Percentiles rank a stretch among this genome's conserved stretches.
Conservation (phyloP, 2,113 vertebrate species). For the Rallus limicola region DNA sequence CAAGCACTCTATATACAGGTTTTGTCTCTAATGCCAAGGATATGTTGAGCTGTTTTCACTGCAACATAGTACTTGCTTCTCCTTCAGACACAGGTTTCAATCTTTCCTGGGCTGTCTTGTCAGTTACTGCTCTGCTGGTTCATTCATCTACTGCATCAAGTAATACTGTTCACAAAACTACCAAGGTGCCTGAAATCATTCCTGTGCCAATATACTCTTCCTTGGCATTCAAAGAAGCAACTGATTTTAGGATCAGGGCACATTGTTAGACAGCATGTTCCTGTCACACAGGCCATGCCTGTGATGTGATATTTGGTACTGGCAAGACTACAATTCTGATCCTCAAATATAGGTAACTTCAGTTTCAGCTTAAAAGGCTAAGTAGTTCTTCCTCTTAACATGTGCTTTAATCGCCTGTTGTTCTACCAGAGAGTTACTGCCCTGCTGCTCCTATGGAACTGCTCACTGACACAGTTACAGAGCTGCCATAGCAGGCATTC, state of each 20-base stretch:
- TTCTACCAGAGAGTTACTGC: neutral
- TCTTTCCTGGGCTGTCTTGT: neutral
- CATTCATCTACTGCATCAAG: neutral
- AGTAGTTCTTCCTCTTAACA: neutral
- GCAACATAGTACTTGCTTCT: neutral
- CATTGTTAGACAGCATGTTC: neutral
- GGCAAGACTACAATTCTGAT: neutral
- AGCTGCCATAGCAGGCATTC: neutral
- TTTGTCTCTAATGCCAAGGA: neutral
- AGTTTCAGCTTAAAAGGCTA: neutral
- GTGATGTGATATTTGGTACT: neutral
- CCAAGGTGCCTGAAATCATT: neutral
- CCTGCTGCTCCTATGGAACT: neutral
- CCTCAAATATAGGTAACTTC: neutral
- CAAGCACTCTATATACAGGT: neutral
- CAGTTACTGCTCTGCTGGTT: slow-evolving; percentile 1
- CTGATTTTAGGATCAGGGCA: neutral
- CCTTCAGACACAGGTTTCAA: neutral
- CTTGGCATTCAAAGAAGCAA: neutral
- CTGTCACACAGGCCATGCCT: neutral
- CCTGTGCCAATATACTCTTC: neutral
- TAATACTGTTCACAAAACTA: neutral
- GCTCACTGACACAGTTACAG: neutral
- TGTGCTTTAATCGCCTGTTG: neutral
- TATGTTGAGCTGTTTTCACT: neutral